Percentiles rank a stretch among this genome's conserved stretches.
Conservation (phyloP, 2,888 invertebrate species). For the Sclerodermus sp. region DNA sequence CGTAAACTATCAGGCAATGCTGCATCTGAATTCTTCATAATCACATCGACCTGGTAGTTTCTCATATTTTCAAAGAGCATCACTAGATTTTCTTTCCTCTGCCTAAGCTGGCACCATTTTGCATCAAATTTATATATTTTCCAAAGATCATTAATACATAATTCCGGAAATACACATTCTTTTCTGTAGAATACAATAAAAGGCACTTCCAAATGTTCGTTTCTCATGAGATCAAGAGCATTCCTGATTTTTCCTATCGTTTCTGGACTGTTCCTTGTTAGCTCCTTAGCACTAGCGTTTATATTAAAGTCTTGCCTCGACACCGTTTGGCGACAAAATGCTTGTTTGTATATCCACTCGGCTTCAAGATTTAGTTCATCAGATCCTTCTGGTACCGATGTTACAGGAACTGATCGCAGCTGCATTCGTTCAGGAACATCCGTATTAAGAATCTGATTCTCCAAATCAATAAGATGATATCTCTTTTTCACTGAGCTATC, state of each 20-base stretch:
- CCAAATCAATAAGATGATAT: constrained; percentile 91
- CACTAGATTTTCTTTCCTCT: constrained; percentile 79
- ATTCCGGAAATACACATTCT: constrained; percentile 93
- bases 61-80: constrained; percentile 90
- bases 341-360: too few relatives aligned
- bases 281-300: constrained; percentile 60
- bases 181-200: constrained; percentile 99
- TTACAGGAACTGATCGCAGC: constrained; percentile 83
- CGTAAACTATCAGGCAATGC: constrained; percentile 82
- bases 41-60: constrained; percentile 80
- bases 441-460: constrained; percentile 86
- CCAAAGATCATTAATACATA: constrained; percentile 96
- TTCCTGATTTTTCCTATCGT: constrained; percentile 87
- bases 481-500: constrained; percentile 97
- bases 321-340: constrained; percentile 82
- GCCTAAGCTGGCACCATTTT: constrained; percentile 89
- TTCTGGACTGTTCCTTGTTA: constrained; percentile 67
- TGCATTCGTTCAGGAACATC: constrained; percentile 93
- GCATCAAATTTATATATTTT: constrained; percentile 94
- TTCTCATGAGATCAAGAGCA: constrained; percentile 93
- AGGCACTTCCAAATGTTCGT: constrained; percentile 93
- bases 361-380: constrained; percentile 92
- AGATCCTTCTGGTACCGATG: constrained; percentile 79
- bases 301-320: constrained; percentile 73
- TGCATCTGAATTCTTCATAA: constrained; percentile 81